Evolutionary conservation across 2,888 invertebrate genomes (phyloP), one percentile per base, ranked within the genome.

Genomic region (Cataglyphis rosenhaueri): DNA sequence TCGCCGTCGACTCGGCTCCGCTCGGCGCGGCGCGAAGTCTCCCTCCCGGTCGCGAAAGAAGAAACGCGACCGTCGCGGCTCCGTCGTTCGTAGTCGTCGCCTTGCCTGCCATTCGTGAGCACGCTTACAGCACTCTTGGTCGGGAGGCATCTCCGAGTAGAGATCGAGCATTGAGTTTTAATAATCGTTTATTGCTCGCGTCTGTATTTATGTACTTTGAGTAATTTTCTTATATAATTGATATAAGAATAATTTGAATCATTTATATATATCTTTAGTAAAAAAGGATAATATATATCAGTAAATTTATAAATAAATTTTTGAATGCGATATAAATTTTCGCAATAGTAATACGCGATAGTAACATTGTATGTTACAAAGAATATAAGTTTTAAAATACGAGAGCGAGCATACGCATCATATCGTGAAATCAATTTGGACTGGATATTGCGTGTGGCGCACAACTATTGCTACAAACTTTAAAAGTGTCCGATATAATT

Each of bases 61-160:
- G 89, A 81, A 87, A 90, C 83, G 84, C 86, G 82, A 84, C 90
- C 82, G 84, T 82, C 87, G 86, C 81, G 81, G 81, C 64, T 84
- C 68, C 68, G 85, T 68, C 61, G 83, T 81, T 85, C 87, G 84
- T 89, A 89, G 89, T 89, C 86, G 82, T 82, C 71, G 10, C 29
- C 74, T 84, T 87, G 87, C 86, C 85, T 87, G 86, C 84, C 85
- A 84, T 87, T 87, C 73, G 83, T 32, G 59, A 84, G 89, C 81
- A 84, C 88, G 89, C 82, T 84, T 38, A 38, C 38, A 35, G 73
- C 38, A n/a, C 59, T n/a, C 25, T 38, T 38, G 68, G 5, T 76
- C 76, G n/a, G 9, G 44, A n/a, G 21, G 4, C 48, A 9, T 64
- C 35, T 12, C 10, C 35, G 18, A 52, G 68, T 52, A 52, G 10